These are phyloP conservation scores for Idris sp. DNA, from an alignment of 1,140 invertebrate genomes.

Conservation along the genomic window DNA sequence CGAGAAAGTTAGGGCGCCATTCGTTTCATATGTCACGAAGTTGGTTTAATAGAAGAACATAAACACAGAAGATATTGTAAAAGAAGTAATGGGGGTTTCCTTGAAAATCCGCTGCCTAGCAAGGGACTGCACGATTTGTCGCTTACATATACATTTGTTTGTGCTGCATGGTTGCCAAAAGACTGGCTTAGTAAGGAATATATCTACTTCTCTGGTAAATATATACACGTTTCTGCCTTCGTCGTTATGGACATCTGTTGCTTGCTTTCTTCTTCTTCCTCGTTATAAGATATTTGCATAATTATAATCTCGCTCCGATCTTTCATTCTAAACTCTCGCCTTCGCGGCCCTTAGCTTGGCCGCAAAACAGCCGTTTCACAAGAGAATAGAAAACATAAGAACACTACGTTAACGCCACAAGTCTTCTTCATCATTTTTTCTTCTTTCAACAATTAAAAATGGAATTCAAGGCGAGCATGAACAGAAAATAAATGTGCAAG, in stretches of 20 bases:
- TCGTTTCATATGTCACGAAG: slow-evolving; percentile 47
- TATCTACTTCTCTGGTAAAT: slow-evolving; percentile 14
- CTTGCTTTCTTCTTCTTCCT: slow-evolving; percentile 62
- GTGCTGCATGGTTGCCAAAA: slow-evolving; percentile 42
- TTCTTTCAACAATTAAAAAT: slow-evolving; percentile 55
- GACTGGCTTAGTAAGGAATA: slow-evolving; percentile 1
- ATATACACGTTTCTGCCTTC: slow-evolving; percentile 30
- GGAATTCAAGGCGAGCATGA: slow-evolving; percentile 25
- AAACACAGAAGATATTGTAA: slow-evolving; percentile 46
- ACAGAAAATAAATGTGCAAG: slow-evolving; percentile 38
- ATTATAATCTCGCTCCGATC: slow-evolving; percentile 62
- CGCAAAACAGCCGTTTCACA: slow-evolving; percentile 1
- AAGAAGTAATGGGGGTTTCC: slow-evolving; percentile 48
- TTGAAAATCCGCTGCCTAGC: slow-evolving; percentile 29
- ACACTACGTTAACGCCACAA: too few species aligned
- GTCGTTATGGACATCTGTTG: slow-evolving; percentile 65
- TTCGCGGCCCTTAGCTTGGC: slow-evolving; percentile 10
- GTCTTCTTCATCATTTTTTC: slow-evolving; percentile 28
- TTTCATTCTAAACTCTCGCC: slow-evolving; percentile 43
- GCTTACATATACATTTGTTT: slow-evolving; percentile 24
- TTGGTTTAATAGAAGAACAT: slow-evolving; percentile 47
- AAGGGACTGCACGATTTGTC: slow-evolving; percentile 30
- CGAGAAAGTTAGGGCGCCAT: slow-evolving; percentile 50
- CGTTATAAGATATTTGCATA: slow-evolving; percentile 65
- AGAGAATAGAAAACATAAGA: too few species aligned